Evolutionary conservation across 2,888 invertebrate species (phyloP).

Genomic region (Blastobasis adustella): DNA sequence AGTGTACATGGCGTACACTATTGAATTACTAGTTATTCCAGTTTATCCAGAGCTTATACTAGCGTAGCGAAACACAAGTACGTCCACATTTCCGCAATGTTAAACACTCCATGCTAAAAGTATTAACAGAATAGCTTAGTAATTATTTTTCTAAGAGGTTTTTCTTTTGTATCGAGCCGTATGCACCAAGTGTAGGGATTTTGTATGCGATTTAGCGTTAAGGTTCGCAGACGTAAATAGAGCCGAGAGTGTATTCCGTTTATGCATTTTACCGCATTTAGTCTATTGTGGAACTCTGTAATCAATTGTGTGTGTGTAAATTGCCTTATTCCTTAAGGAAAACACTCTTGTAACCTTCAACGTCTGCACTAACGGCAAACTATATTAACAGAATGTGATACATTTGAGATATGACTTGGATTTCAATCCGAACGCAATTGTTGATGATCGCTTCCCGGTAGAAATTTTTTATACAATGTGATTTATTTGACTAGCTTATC

Average conservation of each 20-base stretch:
- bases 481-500: no score
- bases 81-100: slow-evolving; percentile 10
- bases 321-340: slow-evolving; percentile 19
- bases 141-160: slow-evolving; percentile 57
- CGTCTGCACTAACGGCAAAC: slow-evolving; percentile 23
- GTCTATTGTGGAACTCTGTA: neutral
- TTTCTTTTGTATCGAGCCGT: slow-evolving; percentile 35
- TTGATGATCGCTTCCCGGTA: no score
- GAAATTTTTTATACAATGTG: no score
- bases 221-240: slow-evolving; percentile 27
- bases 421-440: slow-evolving; percentile 7
- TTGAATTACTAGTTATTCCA: neutral
- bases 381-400: slow-evolving; percentile 43
- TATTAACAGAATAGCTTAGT: slow-evolving; percentile 39
- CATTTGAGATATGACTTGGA: slow-evolving; percentile 42
- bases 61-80: neutral
- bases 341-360: slow-evolving; percentile 29
- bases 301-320: neutral
- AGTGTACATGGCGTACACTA: no score
- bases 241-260: slow-evolving; percentile 36
- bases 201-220: slow-evolving; percentile 44
- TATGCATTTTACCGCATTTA: slow-evolving; percentile 19
- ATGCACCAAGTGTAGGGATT: slow-evolving; percentile 50
- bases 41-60: neutral
- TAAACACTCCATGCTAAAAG: slow-evolving; percentile 40